Evolutionary conservation across 2,888 invertebrate species (phyloP).

Genomic region (Rotaria sp.): DNA sequence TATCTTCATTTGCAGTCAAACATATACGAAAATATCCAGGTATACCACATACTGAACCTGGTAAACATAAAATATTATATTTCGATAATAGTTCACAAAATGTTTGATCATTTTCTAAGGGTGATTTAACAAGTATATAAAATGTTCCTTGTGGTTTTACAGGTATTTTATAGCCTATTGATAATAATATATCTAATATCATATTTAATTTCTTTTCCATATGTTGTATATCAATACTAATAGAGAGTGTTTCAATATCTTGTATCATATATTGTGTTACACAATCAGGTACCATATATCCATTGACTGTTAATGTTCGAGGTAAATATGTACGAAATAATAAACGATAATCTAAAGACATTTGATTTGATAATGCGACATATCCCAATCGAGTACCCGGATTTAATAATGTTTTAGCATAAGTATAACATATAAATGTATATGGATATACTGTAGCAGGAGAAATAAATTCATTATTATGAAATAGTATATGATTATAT

Average conservation of each 20-base stretch:
- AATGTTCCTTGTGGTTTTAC: neutral
- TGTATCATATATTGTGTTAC: neutral
- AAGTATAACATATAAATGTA: slow-evolving; percentile 3
- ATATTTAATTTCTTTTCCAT: neutral
- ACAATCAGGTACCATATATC: neutral
- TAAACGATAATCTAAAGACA: neutral
- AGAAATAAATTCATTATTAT: neutral
- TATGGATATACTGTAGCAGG: neutral
- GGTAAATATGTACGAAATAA: neutral
- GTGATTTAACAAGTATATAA: neutral
- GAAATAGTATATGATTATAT: neutral
- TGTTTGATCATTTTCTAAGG: neutral
- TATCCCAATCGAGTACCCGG: neutral
- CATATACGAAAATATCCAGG: neutral
- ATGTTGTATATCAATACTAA: neutral
- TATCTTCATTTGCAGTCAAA: neutral
- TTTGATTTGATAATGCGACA: neutral
- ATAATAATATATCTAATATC: neutral
- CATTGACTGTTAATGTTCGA: neutral
- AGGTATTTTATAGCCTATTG: neutral
- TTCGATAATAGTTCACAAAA: neutral
- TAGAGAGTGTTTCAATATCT: neutral
- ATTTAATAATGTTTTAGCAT: neutral
- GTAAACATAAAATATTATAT: neutral
- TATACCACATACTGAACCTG: neutral